Percentiles rank a stretch among this genome's conserved stretches.
These are phyloP conservation scores for Sycophila texana DNA, from an alignment of 2,888 invertebrate genomes.

Conservation along the genomic window DNA sequence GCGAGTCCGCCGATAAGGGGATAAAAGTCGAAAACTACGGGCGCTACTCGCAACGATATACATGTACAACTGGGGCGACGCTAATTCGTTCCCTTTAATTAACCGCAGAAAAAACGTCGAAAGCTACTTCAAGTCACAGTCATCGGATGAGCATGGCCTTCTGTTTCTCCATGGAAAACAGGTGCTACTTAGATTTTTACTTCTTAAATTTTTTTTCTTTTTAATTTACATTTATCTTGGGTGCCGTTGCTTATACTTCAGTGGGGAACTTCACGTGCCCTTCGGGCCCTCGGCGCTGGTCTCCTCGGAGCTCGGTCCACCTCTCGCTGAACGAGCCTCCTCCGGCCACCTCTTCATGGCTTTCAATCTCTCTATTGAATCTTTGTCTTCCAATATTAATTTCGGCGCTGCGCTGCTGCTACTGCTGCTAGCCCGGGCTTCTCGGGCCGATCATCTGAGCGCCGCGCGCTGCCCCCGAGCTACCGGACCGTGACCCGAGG, in stretches of 20 bases:
- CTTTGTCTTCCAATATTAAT: no score
- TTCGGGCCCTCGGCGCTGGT: neutral
- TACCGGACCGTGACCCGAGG: constrained; percentile 6
- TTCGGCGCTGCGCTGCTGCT: neutral
- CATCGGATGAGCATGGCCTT: constrained; percentile 66
- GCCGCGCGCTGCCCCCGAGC: neutral
- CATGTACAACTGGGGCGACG: constrained; percentile 3
- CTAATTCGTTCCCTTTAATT: neutral
- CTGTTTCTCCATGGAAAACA: neutral
- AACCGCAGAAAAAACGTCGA: constrained; percentile 46
- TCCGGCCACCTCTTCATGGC: constrained; percentile 15
- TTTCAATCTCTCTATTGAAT: no score
- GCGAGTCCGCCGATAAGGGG: neutral
- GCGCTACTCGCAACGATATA: constrained; percentile 25
- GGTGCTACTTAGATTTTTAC: neutral
- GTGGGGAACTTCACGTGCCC: neutral
- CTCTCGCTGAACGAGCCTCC: neutral
- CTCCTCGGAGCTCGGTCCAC: constrained; percentile 11
- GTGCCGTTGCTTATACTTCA: neutral
- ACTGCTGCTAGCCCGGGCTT: neutral
- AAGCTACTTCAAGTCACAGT: constrained; percentile 67
- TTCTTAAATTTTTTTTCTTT: neutral
- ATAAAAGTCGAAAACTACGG: constrained; percentile 32
- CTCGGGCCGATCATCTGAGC: constrained; percentile 33
- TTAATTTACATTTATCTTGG: constrained; percentile 5